Conservation (phyloP, 2,888 invertebrate genomes). For the Spialia ferax region DNA sequence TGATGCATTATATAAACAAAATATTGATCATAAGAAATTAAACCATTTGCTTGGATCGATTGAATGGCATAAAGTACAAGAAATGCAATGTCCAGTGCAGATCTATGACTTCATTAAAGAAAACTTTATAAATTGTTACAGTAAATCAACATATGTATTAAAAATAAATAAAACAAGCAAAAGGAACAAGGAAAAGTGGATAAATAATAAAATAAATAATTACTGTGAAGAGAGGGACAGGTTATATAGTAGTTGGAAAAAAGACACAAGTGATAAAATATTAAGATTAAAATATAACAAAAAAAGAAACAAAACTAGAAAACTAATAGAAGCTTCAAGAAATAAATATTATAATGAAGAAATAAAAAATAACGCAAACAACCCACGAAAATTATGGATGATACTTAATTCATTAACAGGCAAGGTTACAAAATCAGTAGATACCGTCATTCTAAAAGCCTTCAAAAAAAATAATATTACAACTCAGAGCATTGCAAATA, state of each 20-base stretch:
- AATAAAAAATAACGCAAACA: background rate
- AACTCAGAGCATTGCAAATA: background rate
- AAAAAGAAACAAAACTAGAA: background rate
- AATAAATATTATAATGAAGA: constrained; percentile 5
- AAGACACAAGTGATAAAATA: background rate
- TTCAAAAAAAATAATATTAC: background rate
- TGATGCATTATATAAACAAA: background rate
- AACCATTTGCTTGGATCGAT: background rate
- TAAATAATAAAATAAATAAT: background rate
- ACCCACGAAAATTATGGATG: constrained; percentile 2
- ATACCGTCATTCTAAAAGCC: background rate
- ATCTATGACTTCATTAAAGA: background rate
- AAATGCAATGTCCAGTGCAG: background rate
- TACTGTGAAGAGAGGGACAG: background rate
- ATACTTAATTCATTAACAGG: constrained; percentile 7
- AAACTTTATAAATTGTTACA: background rate
- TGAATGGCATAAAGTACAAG: background rate
- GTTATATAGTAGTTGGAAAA: background rate
- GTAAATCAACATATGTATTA: background rate
- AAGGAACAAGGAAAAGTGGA: background rate
- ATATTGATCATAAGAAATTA: background rate
- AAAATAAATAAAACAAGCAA: background rate
- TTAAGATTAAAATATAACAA: background rate
- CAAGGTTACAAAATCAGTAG: background rate
- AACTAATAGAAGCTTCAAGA: background rate